phyloP scores from a whole-genome alignment of 1,140 invertebrate genomes.

The Diachasma alloeum region DNA sequence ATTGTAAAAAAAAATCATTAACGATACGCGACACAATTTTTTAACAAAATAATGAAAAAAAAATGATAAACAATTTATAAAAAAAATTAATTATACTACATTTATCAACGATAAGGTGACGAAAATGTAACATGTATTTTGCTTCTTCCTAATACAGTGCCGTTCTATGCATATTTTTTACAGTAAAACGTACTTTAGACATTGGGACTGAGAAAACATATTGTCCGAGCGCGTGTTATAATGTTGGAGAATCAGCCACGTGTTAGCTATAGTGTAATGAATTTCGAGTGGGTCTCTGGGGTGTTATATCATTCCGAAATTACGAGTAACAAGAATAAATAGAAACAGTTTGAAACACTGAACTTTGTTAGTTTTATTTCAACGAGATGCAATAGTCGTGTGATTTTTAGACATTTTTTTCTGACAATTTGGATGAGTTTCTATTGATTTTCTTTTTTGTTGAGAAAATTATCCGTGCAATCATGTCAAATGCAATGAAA shows the following conservation, averaged over 20 bases:
- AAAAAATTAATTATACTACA: constrained; percentile 42
- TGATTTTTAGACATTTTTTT: not conserved
- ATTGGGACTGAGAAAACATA: constrained; percentile 41
- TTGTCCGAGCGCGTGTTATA: constrained; percentile 42
- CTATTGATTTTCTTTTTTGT: not conserved
- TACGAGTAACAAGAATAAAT: not conserved
- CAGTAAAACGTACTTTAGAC: constrained; percentile 51
- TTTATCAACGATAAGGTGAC: constrained; percentile 63
- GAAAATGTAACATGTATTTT: constrained; percentile 65
- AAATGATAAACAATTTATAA: constrained; percentile 39
- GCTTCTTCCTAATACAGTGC: constrained; percentile 68
- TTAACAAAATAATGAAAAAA: not conserved
- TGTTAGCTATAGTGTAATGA: constrained; percentile 32
- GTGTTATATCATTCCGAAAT: not conserved
- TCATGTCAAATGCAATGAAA: constrained; percentile 12
- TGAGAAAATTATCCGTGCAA: not conserved
- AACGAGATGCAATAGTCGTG: not conserved
- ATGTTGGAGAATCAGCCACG: constrained; percentile 46
- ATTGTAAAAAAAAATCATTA: constrained; percentile 10
- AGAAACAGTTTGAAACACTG: not conserved
- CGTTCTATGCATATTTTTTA: constrained; percentile 66
- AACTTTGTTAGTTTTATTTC: not conserved
- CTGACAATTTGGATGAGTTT: not conserved
- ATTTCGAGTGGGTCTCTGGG: constrained; percentile 33
- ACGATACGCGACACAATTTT: constrained; percentile 12